A percentile compares a stretch with the other conserved stretches of the same genome.
Conservation (phyloP, 2,113 vertebrate genomes). For the Eurypyga helias region DNA sequence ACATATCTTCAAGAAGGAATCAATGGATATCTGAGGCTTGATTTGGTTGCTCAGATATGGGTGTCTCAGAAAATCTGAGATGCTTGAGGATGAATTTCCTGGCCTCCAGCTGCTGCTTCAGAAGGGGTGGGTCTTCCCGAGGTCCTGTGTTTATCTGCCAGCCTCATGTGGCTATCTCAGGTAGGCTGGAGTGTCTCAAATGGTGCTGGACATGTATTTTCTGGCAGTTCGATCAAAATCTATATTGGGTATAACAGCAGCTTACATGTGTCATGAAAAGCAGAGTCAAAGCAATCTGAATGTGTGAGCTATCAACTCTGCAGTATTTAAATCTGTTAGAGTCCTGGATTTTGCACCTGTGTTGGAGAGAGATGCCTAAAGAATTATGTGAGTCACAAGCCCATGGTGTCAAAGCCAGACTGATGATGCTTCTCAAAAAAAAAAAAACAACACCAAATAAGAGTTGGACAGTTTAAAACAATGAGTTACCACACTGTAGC, state of each 20-base stretch:
- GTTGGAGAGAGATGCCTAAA: neutral
- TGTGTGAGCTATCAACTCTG: neutral
- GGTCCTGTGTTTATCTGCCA: neutral
- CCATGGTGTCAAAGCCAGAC: neutral
- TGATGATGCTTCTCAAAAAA: neutral
- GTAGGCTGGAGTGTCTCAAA: neutral
- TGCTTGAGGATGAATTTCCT: neutral
- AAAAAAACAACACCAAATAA: rapidly evolving
- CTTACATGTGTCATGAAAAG: neutral
- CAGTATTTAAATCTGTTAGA: neutral
- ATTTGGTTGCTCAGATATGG: neutral
- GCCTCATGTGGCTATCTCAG: neutral
- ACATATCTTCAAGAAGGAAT: neutral
- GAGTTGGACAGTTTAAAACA: neutral
- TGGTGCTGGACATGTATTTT: neutral
- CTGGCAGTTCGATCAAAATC: neutral
- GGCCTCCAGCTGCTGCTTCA: neutral
- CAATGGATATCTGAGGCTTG: neutral
- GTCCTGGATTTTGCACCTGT: neutral
- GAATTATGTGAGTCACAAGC: neutral
- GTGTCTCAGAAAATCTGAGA: neutral
- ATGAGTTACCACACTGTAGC: neutral
- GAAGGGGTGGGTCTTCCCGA: neutral
- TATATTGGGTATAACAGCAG: neutral
- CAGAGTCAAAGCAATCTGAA: neutral